These are phyloP conservation scores for Gallinago nigripennis DNA, from an alignment of 2,797 vertebrate genomes.

Conservation along the genomic window DNA sequence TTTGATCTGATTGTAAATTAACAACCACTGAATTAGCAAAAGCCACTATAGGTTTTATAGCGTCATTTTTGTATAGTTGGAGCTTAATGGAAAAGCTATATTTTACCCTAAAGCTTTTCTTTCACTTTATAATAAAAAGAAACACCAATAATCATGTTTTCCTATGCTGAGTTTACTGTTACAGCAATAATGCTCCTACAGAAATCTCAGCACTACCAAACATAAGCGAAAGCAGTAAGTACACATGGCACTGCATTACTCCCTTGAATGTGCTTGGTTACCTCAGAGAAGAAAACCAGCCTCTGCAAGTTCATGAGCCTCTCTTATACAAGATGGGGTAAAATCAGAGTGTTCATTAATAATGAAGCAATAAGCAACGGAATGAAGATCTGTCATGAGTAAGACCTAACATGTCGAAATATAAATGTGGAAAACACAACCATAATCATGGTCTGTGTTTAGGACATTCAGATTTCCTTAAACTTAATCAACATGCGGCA, in stretches of 20 bases:
- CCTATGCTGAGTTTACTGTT: neutral
- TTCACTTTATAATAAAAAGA: neutral
- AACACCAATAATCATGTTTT: neutral
- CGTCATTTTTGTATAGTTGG: neutral
- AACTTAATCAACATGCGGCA: neutral
- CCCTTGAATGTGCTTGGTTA: neutral
- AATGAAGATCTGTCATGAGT: neutral
- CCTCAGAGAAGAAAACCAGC: neutral
- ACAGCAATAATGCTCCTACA: neutral
- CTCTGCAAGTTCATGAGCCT: neutral
- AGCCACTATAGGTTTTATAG: neutral
- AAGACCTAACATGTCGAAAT: neutral
- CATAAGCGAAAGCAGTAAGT: neutral
- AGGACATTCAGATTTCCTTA: neutral
- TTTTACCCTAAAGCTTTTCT: conserved; percentile 11
- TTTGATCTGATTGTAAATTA: conserved; percentile 51
- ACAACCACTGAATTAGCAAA: neutral
- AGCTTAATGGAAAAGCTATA: neutral
- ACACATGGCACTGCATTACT: neutral
- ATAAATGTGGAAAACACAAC: neutral
- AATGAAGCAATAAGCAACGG: neutral
- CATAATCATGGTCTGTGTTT: neutral
- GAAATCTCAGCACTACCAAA: neutral
- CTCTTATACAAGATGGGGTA: neutral
- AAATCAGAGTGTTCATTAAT: neutral